Evolutionary conservation across 2,113 vertebrate species (phyloP).

Genomic region (Burhinus oedicnemus): DNA sequence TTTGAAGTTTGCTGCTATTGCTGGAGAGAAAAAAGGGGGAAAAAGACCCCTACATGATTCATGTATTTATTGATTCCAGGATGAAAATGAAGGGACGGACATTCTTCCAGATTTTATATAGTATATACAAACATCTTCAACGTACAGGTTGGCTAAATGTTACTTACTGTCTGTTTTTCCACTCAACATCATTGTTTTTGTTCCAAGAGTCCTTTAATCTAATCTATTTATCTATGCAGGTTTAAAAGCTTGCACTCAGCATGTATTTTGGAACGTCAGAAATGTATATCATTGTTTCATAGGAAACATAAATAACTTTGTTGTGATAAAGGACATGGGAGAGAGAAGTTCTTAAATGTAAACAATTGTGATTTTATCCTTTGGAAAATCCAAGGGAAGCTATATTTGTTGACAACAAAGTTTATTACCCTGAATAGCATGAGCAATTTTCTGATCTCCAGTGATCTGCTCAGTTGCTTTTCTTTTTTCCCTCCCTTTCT

Average conservation of each 20-base stretch:
- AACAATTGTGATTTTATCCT: conserved; percentile 8
- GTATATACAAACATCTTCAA: neutral
- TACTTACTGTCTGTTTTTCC: conserved; percentile 30
- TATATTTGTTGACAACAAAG: neutral
- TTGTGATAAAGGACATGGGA: conserved; percentile 61
- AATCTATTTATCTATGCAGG: conserved; percentile 45
- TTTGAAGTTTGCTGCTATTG: neutral
- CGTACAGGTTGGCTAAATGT: neutral
- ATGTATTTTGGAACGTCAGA: neutral
- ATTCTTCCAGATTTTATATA: neutral
- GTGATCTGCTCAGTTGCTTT: neutral
- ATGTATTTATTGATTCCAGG: neutral
- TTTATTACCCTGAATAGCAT: neutral
- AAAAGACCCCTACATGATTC: neutral
- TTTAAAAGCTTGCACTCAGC: conserved; percentile 46
- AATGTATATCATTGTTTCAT: neutral
- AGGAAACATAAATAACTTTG: neutral
- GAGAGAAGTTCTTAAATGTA: conserved; percentile 20
- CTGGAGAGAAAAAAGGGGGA: neutral
- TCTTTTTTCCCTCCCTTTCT: neutral
- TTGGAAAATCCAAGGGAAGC: neutral
- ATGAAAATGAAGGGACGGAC: neutral
- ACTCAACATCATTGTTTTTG: neutral
- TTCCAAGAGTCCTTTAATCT: conserved; percentile 5
- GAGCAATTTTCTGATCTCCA: neutral